phyloP scores from a whole-genome alignment of 2,797 vertebrate species.

The Bucorvus abyssinicus region DNA sequence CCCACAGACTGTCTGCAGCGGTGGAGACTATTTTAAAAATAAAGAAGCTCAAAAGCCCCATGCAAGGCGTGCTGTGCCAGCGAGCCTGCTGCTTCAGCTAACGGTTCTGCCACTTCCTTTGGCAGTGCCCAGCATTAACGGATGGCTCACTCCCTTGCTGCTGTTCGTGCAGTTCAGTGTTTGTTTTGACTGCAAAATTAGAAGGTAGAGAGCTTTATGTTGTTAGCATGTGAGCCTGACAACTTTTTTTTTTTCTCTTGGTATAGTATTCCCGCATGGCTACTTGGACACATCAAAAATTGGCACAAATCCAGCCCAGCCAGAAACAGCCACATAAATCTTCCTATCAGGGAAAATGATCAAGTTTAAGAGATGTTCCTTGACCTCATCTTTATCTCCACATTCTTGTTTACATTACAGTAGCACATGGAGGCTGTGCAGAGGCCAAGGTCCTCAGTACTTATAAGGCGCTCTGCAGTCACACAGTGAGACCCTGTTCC shows the following conservation, averaged over 20 bases:
- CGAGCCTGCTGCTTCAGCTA: constrained; percentile 35
- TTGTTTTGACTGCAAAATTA: not conserved
- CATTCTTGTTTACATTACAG: not conserved
- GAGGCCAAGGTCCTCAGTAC: not conserved
- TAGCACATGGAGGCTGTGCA: not conserved
- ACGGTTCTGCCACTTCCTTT: constrained; percentile 29
- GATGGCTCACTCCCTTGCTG: not conserved
- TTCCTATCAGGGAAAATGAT: constrained; percentile 18
- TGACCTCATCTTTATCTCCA: constrained; percentile 23
- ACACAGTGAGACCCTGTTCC: not conserved
- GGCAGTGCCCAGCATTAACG: not conserved
- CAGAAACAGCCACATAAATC: not conserved
- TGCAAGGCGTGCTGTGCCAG: not conserved
- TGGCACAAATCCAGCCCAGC: not conserved
- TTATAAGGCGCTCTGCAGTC: not conserved
- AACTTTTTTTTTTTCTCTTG: not conserved
- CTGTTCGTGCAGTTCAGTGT: not conserved
- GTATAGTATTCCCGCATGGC: not conserved
- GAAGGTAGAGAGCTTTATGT: not conserved
- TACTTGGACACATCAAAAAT: not conserved
- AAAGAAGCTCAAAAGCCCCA: constrained; percentile 10
- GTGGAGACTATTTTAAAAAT: not conserved
- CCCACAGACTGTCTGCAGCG: constrained; percentile 30
- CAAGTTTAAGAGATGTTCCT: constrained; percentile 1
- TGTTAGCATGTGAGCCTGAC: not conserved